phyloP scores from a whole-genome alignment of 1,140 invertebrate genomes.

The Mamestra configurata region DNA sequence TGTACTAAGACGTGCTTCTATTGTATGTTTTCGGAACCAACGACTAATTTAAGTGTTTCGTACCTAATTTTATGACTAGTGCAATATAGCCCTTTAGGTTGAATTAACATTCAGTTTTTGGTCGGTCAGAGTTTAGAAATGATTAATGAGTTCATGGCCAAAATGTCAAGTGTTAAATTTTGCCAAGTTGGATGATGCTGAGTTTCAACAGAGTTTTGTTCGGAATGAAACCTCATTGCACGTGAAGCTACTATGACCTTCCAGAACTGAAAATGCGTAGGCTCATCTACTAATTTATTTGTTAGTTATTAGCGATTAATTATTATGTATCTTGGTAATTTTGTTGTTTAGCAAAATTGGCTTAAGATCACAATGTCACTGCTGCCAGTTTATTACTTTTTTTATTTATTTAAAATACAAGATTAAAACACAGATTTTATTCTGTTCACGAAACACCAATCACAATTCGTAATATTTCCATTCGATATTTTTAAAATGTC shows the following conservation, averaged over 20 bases:
- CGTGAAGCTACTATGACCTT: neutral
- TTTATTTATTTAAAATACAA: constrained; percentile 32
- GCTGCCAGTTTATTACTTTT: constrained; percentile 55
- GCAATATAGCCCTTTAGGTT: constrained; percentile 74
- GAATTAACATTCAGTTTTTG: constrained; percentile 55
- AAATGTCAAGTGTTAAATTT: no score
- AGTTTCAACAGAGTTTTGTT: no score
- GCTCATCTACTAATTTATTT: constrained; percentile 53
- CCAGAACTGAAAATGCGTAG: constrained; percentile 30
- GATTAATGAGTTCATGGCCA: neutral
- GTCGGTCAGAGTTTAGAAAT: neutral
- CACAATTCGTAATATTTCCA: neutral
- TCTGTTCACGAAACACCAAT: neutral
- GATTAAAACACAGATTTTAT: constrained; percentile 17
- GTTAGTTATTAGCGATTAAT: constrained; percentile 58
- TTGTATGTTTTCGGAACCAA: constrained; percentile 76
- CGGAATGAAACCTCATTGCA: neutral
- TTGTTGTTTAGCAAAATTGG: constrained; percentile 84
- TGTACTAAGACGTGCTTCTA: constrained; percentile 88
- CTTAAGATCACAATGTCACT: constrained; percentile 77
- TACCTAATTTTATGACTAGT: constrained; percentile 81
- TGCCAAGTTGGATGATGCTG: no score
- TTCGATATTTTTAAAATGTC: neutral
- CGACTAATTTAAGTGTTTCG: constrained; percentile 83
- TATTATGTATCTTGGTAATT: constrained; percentile 83